These are phyloP conservation scores for Pangasius sanitwongsei DNA, from an alignment of 2,797 vertebrate genomes.

Conservation along the genomic window DNA sequence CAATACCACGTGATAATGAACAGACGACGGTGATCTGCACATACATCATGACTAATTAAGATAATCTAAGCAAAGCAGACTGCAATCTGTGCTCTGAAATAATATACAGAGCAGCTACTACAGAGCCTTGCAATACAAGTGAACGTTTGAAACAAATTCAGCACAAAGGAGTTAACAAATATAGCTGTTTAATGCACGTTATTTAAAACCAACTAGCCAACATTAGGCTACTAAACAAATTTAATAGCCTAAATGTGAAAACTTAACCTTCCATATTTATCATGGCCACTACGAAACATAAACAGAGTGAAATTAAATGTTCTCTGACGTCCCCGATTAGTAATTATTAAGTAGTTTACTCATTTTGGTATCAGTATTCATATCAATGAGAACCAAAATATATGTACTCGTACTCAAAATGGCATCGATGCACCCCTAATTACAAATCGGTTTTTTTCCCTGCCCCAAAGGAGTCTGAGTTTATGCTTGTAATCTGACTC, in stretches of 20 bases:
- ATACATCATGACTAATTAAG: background rate
- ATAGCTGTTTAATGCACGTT: background rate
- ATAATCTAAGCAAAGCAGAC: background rate
- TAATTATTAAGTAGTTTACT: background rate
- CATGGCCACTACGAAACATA: background rate
- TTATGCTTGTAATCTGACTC: background rate
- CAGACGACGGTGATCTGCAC: too few species aligned
- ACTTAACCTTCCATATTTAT: background rate
- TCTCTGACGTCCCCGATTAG: background rate
- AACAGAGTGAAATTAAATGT: background rate
- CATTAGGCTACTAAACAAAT: background rate
- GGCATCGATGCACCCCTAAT: conserved; percentile 1
- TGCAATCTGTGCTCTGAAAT: background rate
- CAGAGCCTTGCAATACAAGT: too few species aligned
- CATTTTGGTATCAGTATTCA: background rate
- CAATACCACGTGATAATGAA: background rate
- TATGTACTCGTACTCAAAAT: background rate
- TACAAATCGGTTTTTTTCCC: background rate
- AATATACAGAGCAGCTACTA: background rate
- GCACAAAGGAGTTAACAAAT: background rate
- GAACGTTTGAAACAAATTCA: background rate
- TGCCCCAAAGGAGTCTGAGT: too few species aligned
- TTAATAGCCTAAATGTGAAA: background rate
- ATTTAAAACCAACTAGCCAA: background rate
- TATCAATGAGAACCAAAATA: background rate